Evolutionary conservation across 1,140 invertebrate genomes (phyloP).

Genomic region (Lucilia sericata): DNA sequence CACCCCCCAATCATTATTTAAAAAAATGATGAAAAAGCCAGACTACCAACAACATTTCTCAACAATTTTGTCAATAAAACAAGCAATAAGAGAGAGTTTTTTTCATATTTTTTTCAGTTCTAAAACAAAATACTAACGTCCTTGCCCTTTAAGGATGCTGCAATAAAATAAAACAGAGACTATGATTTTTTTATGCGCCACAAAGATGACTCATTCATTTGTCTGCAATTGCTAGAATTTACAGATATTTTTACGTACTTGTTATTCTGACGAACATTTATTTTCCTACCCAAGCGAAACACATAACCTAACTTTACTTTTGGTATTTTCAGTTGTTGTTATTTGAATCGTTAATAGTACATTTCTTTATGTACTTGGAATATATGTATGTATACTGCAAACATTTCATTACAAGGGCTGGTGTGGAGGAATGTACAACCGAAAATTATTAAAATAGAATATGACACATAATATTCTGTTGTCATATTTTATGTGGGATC

Average conservation of each 20-base stretch:
- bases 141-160: not conserved
- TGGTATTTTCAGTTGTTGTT: no score
- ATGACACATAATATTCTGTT: no score
- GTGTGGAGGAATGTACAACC: not conserved
- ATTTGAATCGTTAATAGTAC: no score
- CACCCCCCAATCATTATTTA: not conserved
- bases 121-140: slow-evolving; percentile 7
- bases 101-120: not conserved
- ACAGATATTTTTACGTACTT: not conserved
- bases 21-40: not conserved
- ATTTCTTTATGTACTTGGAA: no score
- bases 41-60: not conserved
- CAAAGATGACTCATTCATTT: not conserved
- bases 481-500: no score
- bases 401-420: not conserved
- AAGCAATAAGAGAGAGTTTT: not conserved
- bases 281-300: no score
- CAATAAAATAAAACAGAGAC: not conserved
- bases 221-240: not conserved
- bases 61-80: not conserved
- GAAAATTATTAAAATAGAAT: no score
- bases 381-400: no score
- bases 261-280: not conserved
- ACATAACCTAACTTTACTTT: no score
- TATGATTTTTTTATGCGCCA: not conserved